Base-by-base conservation (phyloP, 2,113 vertebrate genomes). In the Ophthalmolycus amberensis region DNA sequence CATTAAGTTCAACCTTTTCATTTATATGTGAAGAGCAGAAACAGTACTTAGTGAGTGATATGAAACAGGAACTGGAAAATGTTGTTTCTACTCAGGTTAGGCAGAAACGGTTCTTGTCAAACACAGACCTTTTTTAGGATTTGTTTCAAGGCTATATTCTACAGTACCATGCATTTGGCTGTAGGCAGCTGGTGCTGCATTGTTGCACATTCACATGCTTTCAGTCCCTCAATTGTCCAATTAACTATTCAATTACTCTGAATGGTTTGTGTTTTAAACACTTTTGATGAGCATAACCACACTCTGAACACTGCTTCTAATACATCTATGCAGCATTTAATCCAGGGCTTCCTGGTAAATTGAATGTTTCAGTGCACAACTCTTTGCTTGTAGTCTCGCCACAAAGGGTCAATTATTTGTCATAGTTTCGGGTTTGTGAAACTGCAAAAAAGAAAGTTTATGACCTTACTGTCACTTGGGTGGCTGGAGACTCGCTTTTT, bases 1-100 rank as follows among this genome's bases (percentile, higher is more conserved):
- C 29, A 48, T 60, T 29, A 42, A 44, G 48, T n/a, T 60, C 16
- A 63, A 54, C 27, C 34, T 64, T 34, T 4, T 25, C 42, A 78
- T 46, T 44, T 56, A 18, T 29, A 27, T 65, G 71, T 77, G 44
- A 80, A 48, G 46, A 81, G 60, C 44, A 82, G 64, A 80, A 85
- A 64, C 46, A 14, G 20, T 37, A 11, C 46, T 70, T 11, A 0
- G n/a, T 14, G 72, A 68, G 37, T 85, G 72, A 78, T 42, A 48
- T 83, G 71, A 92, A 88, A 86, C 64, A 25, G 71, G 76, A 85
- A 92, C 74, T 84, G 29, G 71, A 65, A 80, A 71, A 40, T 38
- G 6, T 56, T 52, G 59, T 58, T 83, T 71, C 58, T 79, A n/a
- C 64, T 75, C 60, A 1, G 15, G 38, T 71, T 32, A 52, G 18